These are phyloP conservation scores for Dendrolimus pini DNA, from an alignment of 2,888 invertebrate genomes.

Conservation along the genomic window DNA sequence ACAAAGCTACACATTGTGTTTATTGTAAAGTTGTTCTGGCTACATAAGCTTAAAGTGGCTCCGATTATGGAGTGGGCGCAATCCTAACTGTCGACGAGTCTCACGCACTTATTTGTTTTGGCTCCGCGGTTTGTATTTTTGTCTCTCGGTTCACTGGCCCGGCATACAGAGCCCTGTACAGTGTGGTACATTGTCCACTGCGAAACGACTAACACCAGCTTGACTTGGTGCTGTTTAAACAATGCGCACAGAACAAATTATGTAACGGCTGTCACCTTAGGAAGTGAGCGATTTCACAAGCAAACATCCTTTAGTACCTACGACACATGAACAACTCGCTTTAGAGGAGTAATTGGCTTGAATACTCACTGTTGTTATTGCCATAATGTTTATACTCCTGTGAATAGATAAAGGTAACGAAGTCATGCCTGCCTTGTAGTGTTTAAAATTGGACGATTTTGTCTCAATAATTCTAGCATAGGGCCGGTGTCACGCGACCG, in stretches of 20 bases:
- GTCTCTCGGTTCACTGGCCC: slow-evolving; percentile 44
- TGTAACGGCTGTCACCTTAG: slow-evolving; percentile 30
- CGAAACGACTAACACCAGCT: slow-evolving; percentile 35
- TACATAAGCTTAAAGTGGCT: too few species aligned
- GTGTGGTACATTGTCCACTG: slow-evolving; percentile 47
- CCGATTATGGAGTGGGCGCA: not conserved
- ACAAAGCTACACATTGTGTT: too few species aligned
- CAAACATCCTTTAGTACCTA: slow-evolving; percentile 35
- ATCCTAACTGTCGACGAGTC: slow-evolving; percentile 33
- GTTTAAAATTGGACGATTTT: slow-evolving; percentile 61
- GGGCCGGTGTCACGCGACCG: slow-evolving; percentile 63
- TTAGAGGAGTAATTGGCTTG: not conserved
- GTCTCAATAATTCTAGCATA: slow-evolving; percentile 58
- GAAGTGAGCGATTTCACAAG: slow-evolving; percentile 36
- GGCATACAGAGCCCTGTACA: slow-evolving; percentile 35
- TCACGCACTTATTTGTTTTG: slow-evolving; percentile 53
- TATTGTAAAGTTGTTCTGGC: too few species aligned
- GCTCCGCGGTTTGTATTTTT: slow-evolving; percentile 15
- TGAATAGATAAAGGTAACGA: slow-evolving; percentile 47
- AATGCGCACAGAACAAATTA: slow-evolving; percentile 14
- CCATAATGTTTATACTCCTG: slow-evolving; percentile 4
- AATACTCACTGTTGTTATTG: not conserved
- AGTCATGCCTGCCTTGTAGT: slow-evolving; percentile 48
- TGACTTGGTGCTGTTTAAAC: slow-evolving; percentile 32
- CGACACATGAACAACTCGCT: slow-evolving; percentile 7